A percentile compares a stretch with the other conserved stretches of the same genome.
Evolutionary conservation across 2,113 vertebrate species (phyloP).

Genomic region (Apodemus sylvaticus): DNA sequence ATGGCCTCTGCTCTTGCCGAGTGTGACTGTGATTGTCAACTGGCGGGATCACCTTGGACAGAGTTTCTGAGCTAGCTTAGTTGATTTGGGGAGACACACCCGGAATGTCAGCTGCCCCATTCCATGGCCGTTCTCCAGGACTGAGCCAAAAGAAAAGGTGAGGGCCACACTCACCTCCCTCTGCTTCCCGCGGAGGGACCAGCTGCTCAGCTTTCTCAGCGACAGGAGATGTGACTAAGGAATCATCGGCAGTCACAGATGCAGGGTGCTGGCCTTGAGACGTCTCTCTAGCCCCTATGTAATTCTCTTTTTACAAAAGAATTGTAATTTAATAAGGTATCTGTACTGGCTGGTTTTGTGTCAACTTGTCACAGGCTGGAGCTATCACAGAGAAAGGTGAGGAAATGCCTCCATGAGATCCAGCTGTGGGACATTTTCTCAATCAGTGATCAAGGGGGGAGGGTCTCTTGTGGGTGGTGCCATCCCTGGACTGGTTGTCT

Average conservation of each 20-base stretch:
- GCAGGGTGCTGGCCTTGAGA: neutral
- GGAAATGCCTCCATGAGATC: too few species aligned
- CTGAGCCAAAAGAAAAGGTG: neutral
- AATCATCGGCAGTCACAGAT: neutral
- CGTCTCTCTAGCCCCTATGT: neutral
- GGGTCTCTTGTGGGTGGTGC: too few species aligned
- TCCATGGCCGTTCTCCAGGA: neutral
- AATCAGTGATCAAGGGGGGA: too few species aligned
- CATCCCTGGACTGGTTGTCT: too few species aligned
- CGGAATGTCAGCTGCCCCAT: neutral
- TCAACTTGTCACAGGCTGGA: too few species aligned
- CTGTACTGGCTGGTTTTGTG: too few species aligned
- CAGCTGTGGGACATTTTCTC: too few species aligned
- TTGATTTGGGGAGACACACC: neutral
- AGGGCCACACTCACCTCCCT: too few species aligned
- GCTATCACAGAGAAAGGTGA: too few species aligned
- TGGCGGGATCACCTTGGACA: neutral
- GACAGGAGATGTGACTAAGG: neutral
- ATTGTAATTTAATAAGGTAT: neutral
- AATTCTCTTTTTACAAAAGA: conserved; percentile 19
- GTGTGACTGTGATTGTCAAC: neutral
- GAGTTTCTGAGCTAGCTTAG: neutral
- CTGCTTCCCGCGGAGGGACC: neutral
- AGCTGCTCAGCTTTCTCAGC: neutral
- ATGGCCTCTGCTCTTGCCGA: neutral